These are phyloP conservation scores for Onthophagus taurus DNA, from an alignment of 1,140 invertebrate species.

Conservation along the genomic window DNA sequence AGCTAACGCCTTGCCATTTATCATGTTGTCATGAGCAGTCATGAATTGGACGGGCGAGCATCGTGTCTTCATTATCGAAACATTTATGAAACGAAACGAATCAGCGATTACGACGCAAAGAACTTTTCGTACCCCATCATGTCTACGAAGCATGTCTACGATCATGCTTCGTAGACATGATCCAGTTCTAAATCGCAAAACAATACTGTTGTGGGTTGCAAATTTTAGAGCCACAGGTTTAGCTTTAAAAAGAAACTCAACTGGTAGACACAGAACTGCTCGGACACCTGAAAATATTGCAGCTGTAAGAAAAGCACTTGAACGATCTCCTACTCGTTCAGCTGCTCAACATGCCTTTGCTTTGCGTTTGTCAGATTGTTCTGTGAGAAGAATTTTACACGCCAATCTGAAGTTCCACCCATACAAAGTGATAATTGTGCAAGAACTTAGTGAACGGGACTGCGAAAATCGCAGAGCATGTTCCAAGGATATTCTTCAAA, in stretches of 20 bases:
- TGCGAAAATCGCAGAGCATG: too few relatives aligned
- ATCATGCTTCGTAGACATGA: conserved; percentile 3
- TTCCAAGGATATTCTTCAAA: too few relatives aligned
- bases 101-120: neutral
- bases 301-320: conserved; percentile 9
- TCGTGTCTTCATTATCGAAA: conserved; percentile 1
- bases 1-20: too few relatives aligned
- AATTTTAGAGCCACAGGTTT: conserved; percentile 12
- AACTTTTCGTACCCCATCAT: conserved; percentile 3
- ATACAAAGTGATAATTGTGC: conserved; percentile 6
- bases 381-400: conserved; percentile 15
- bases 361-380: conserved; percentile 8
- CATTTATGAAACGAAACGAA: conserved; percentile 3
- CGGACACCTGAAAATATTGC: conserved; percentile 13
- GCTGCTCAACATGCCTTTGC: conserved; percentile 13
- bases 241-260: conserved; percentile 12
- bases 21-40: too few relatives aligned
- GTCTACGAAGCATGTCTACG: too few relatives aligned
- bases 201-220: conserved; percentile 13
- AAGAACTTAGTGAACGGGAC: conserved; percentile 14
- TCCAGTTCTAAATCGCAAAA: conserved; percentile 12
- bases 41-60: too few relatives aligned
- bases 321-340: conserved; percentile 10
- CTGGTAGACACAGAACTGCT: conserved; percentile 7
- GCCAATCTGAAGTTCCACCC: conserved; percentile 8